These are phyloP conservation scores for Clanis bilineata DNA, from an alignment of 2,888 invertebrate genomes.

Conservation along the genomic window DNA sequence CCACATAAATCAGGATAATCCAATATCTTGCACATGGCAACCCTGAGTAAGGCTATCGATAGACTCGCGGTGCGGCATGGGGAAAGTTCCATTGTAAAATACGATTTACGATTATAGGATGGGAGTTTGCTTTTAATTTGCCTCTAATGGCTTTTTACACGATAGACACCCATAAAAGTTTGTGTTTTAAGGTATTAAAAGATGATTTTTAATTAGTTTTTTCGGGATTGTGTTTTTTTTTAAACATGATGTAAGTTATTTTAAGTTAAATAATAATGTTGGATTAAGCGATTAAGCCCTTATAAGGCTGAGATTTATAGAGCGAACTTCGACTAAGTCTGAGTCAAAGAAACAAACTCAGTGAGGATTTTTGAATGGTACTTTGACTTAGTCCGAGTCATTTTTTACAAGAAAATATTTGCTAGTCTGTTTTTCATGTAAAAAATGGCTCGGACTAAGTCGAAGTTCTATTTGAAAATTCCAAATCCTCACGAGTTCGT, in stretches of 20 bases:
- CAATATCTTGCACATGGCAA: not conserved
- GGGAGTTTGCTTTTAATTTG: not conserved
- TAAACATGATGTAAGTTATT: not conserved
- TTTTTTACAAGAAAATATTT: too few species aligned
- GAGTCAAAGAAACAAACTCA: too few species aligned
- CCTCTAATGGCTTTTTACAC: slow-evolving; percentile 1
- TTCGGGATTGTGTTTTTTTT: not conserved
- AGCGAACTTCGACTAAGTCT: too few species aligned
- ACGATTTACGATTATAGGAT: slow-evolving; percentile 2
- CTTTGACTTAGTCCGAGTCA: too few species aligned
- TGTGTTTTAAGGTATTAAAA: not conserved
- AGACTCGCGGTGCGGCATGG: not conserved
- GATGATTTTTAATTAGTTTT: not conserved
- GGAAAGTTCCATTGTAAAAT: slow-evolving; percentile 9
- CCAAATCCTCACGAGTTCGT: too few species aligned
- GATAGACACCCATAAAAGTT: not conserved
- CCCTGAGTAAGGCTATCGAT: not conserved
- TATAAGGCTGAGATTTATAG: too few species aligned
- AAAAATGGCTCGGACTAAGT: too few species aligned
- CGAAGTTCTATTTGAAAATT: too few species aligned
- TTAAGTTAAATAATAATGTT: too few species aligned
- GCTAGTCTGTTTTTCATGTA: too few species aligned
- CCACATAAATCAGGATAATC: not conserved
- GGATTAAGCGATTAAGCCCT: too few species aligned
- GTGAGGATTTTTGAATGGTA: too few species aligned